Evolutionary conservation across 2,113 vertebrate species (phyloP).

Genomic region (Microtus pennsylvanicus): DNA sequence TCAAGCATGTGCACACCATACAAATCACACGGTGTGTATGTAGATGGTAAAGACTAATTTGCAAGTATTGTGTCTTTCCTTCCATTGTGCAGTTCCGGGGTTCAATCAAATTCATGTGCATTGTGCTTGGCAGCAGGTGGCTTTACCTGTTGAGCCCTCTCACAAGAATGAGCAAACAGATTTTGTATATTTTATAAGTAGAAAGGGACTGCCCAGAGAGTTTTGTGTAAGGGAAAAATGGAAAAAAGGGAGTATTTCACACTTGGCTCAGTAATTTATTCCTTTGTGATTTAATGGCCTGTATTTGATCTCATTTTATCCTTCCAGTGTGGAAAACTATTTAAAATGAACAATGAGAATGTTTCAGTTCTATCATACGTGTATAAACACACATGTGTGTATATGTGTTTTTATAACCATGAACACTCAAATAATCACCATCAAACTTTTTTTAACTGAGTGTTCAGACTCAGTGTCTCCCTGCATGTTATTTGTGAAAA

Average conservation of each 20-base stretch:
- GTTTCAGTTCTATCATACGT: constrained; percentile 16
- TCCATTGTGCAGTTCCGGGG: no score
- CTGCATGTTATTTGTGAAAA: not conserved
- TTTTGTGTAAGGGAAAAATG: constrained; percentile 4
- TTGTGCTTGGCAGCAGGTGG: not conserved
- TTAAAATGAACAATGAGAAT: not conserved
- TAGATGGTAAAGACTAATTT: not conserved
- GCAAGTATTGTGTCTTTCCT: no score
- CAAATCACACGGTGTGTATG: not conserved
- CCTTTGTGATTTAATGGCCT: constrained; percentile 19
- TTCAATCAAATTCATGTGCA: not conserved
- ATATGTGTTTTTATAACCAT: not conserved
- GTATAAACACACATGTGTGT: not conserved
- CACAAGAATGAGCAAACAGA: not conserved
- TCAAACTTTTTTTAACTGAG: not conserved
- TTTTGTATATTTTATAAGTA: not conserved
- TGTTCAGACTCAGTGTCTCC: not conserved
- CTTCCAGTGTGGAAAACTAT: not conserved
- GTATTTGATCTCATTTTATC: constrained; percentile 18
- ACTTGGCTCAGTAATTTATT: constrained; percentile 18
- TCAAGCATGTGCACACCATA: not conserved
- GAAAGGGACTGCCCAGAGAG: not conserved
- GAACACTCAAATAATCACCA: not conserved
- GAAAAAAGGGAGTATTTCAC: not conserved
- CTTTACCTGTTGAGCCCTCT: not conserved